Percentiles rank a stretch among this genome's conserved stretches.
Conservation (phyloP, 2,113 vertebrate genomes). For the Mus musculus region DNA sequence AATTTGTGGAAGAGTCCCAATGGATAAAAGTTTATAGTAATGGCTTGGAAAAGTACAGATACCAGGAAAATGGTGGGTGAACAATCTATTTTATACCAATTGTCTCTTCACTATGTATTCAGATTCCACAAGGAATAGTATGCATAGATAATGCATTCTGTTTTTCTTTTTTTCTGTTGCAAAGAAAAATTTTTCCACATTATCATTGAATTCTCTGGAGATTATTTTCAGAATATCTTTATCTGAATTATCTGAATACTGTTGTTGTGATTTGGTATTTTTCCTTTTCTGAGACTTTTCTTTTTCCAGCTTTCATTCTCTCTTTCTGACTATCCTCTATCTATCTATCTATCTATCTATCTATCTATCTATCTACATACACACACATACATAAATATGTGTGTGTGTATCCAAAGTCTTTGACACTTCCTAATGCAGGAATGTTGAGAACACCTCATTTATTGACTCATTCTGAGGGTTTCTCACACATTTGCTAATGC, state of each 20-base stretch:
- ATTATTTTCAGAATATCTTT: background rate
- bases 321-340: background rate
- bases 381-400: background rate
- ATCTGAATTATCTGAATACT: background rate
- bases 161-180: background rate
- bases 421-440: background rate
- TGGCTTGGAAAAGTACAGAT: background rate
- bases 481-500: background rate
- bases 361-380: background rate
- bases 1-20: background rate
- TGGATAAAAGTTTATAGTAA: background rate
- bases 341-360: background rate
- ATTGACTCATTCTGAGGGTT: background rate
- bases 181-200: no score
- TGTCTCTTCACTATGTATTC: background rate
- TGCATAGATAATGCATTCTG: background rate
- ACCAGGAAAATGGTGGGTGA: background rate
- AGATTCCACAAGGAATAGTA: background rate
- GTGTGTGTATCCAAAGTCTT: background rate
- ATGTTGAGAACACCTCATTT: background rate
- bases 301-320: background rate
- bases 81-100: fast-evolving
- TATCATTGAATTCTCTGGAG: background rate
- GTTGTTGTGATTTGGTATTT: background rate
- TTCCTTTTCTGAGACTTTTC: background rate